Conservation (phyloP, 2,888 invertebrate species). For the Chelonus formosanus region DNA sequence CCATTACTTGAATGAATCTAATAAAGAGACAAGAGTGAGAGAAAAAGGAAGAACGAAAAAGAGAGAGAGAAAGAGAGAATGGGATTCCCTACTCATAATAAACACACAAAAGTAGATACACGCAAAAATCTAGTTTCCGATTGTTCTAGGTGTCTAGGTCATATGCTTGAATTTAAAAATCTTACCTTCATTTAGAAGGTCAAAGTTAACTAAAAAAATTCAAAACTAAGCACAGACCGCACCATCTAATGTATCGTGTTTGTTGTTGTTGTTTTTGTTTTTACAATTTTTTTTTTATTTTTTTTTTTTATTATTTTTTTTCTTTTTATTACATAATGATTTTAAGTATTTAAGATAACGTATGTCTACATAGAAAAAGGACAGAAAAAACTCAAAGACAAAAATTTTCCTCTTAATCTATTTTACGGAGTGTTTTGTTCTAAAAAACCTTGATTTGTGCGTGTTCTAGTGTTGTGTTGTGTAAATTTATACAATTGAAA, state of each 20-base stretch:
- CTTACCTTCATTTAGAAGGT: too few relatives aligned
- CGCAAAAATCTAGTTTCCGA: too few relatives aligned
- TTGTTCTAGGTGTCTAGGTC: too few relatives aligned
- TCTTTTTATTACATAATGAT: slow-evolving; percentile 10
- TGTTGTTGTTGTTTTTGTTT: slow-evolving; percentile 8
- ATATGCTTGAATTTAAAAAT: too few relatives aligned
- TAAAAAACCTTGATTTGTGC: not conserved
- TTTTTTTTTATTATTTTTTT: slow-evolving; percentile 4
- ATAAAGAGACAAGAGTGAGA: too few relatives aligned
- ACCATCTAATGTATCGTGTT: slow-evolving; percentile 4
- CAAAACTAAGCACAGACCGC: slow-evolving; percentile 34
- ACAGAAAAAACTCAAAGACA: slow-evolving; percentile 1
- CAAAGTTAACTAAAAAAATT: not conserved
- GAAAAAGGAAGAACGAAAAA: too few relatives aligned
- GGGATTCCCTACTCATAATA: too few relatives aligned
- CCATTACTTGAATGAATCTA: too few relatives aligned
- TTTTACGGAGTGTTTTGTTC: not conserved
- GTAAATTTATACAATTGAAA: not conserved
- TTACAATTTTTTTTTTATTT: not conserved
- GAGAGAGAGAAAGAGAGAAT: too few relatives aligned
- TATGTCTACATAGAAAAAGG: slow-evolving; percentile 20
- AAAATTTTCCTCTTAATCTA: not conserved
- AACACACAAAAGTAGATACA: too few relatives aligned
- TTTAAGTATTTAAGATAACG: slow-evolving; percentile 1
- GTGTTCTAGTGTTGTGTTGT: not conserved